These are phyloP conservation scores for Megatriorchis doriae DNA, from an alignment of 2,113 vertebrate species.

Conservation along the genomic window DNA sequence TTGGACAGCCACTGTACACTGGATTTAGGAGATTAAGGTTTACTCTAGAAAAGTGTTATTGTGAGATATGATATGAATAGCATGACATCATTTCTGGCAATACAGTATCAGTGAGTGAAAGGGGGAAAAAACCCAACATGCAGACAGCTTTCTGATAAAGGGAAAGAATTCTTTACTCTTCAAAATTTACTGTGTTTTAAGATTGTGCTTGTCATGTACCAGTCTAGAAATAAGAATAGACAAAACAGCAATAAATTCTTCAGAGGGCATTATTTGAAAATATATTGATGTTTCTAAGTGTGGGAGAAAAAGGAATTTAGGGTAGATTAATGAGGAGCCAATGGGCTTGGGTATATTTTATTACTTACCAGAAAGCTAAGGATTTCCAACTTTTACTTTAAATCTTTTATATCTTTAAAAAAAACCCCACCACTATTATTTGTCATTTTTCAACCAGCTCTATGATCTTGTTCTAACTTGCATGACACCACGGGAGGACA, in stretches of 20 bases:
- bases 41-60: conserved; percentile 56
- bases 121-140: not conserved
- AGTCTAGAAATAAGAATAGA: conserved; percentile 33
- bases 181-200: not conserved
- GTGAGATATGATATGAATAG: conserved; percentile 59
- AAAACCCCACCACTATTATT: too few species aligned
- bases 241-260: conserved; percentile 48
- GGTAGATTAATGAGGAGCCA: not conserved
- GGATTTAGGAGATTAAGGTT: conserved; percentile 56
- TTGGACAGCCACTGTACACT: conserved; percentile 44
- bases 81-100: conserved; percentile 61
- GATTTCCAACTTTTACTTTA: not conserved
- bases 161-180: not conserved
- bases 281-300: not conserved
- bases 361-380: not conserved
- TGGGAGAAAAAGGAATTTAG: not conserved
- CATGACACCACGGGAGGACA: not conserved
- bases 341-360: not conserved
- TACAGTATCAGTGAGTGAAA: conserved; percentile 9
- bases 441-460: not conserved
- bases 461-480: not conserved
- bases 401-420: not conserved
- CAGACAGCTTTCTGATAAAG: conserved; percentile 17
- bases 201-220: not conserved
- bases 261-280: not conserved